Base-by-base conservation (phyloP, 2,797 vertebrate genomes). In the Lepus oiostolus region DNA sequence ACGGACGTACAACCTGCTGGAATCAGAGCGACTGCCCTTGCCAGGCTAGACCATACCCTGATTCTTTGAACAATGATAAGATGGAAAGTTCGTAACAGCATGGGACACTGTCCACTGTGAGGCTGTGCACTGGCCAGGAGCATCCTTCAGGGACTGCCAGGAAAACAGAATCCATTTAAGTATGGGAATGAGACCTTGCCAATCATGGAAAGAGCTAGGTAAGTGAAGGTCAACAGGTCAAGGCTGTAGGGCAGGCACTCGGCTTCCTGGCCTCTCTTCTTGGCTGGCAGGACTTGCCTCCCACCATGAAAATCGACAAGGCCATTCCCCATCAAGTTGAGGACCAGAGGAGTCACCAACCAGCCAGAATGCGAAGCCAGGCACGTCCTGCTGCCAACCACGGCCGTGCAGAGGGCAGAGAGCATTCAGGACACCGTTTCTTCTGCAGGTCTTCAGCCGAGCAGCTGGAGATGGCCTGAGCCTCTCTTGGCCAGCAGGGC, bases 321-420 rank as follows among this genome's bases (percentile, higher is more conserved):
- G 77, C 68, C 38, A 42, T 60, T 84, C 1, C 16, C 54, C 32
- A 19, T 75, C 35, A 13, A 58, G 54, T 19, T 58, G 21, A 16
- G 12, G n/a, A n/a, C n/a, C 5, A 2, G 47, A 68, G 35, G 42
- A 10, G 3, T 67, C 22, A 28, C 47, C 7, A 42, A 10, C 47
- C 62, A 88, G 35, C 52, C 3, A 2, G 35, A 8, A 42, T 85
- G 32, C 24, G 26, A 35, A 12, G 81, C 21, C n/a, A 52, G 26
- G 87, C 62, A 0, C 0, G 5, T 28, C 19, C 3, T 0, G 0
- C 38, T 63, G 47, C 42, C 26, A 16, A 22, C n/a, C 30, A 6
- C 10, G 38, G 28, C 54, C 4, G 0, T 26, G 26, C 70, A 38
- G n/a, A 26, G 2, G 26, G 22, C 12, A 54, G 62, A 24, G 11